Base-by-base conservation (phyloP, 2,888 invertebrate genomes). In the Stegophylla sp. region DNA sequence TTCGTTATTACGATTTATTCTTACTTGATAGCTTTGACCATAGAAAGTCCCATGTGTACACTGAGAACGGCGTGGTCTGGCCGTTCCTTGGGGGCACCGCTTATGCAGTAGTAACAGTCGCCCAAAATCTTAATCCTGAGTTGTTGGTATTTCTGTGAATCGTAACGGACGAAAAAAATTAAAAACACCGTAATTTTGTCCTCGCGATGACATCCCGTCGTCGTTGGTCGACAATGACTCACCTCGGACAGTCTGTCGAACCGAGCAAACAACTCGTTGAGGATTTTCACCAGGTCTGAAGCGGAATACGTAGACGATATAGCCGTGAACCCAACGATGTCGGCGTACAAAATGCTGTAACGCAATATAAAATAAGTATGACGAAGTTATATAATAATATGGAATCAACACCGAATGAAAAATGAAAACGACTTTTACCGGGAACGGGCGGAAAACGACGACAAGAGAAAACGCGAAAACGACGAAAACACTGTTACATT, bases 31-130 rank as follows among this genome's bases (percentile, higher is more conserved):
- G 96, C 96, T 86, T 96, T 95, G 82, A 97, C 96, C 96, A 97
- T 96, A 43, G 96, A 95, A 73, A 97, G 89, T 63, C 97, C 97
- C 97, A 97, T 97, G 87, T 96, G 95, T 28, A 97, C 94, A 87
- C 94, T 94, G 59, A 97, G 91, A 34, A 95, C 94, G 69, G 96
- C 96, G 87, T 97, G 97, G 86, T 97, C 96, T 0, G 93, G 91
- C 76, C 94, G 89, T 86, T 96, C 95, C 82, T 93, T 91, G 0
- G 96, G 96, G 63, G 96, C 96, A 23, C 97, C 97, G 87, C 96
- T 95, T 86, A 97, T 95, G 88, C 97, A 97, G 89, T 99, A 99
- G 88, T 99, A 97, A 87, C 97, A 97, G 87, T 97, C 97, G 1
- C 97, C 97, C 75, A 97, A 90, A 86, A 97, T 97, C 90, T 97